Evolutionary conservation across 2,888 invertebrate genomes (phyloP), one percentile per base, ranked within the genome.

Genomic region (Caenorhabditis sinica): DNA sequence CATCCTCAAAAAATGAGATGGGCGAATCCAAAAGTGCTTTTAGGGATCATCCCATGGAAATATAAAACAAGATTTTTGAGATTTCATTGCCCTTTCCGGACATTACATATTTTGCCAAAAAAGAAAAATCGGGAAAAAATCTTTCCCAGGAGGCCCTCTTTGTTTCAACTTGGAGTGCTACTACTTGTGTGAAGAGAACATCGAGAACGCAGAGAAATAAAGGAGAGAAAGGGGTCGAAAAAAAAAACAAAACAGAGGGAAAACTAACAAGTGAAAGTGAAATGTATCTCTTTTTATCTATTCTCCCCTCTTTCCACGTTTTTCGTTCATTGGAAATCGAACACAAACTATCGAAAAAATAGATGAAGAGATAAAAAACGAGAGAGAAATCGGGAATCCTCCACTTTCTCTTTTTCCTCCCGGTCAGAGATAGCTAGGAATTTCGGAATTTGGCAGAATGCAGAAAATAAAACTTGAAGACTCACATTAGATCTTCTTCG

Each of bases 401-500:
- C 13, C 13, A 13, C 13, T 40, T 40, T 40, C 40, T 13, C 40
- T 20, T 49, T 5, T 49, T 49, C n/a, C n/a, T n/a, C 5, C 36
- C 25, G n/a, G 69, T 45, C 43, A 53, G 49, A 65, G n/a, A n/a
- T n/a, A n/a, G n/a, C n/a, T 36, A 61, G 1, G 28, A 2, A 25
- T n/a, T n/a, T n/a, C n/a, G n/a, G 8, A 30, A 40, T 6, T 17
- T 61, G 17, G 28, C 33, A 53, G 20, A 28, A n/a, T n/a, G 23
- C 30, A 36, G 17, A 58, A 25, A 8, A 30, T 36, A 56, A 72
- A 66, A 28, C 4, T 56, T 61, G 11, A 51, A 51, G 15, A 72
- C 81, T 60, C 45, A 81, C 81, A 65, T 40, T 4, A 86, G 65
- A 33, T 93, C 92, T 89, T 93, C 95, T 87, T 94, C 94, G 2